Evolutionary conservation across 2,888 invertebrate genomes (phyloP), one percentile per base, ranked within the genome.

Genomic region (Ephialtes manifestator): DNA sequence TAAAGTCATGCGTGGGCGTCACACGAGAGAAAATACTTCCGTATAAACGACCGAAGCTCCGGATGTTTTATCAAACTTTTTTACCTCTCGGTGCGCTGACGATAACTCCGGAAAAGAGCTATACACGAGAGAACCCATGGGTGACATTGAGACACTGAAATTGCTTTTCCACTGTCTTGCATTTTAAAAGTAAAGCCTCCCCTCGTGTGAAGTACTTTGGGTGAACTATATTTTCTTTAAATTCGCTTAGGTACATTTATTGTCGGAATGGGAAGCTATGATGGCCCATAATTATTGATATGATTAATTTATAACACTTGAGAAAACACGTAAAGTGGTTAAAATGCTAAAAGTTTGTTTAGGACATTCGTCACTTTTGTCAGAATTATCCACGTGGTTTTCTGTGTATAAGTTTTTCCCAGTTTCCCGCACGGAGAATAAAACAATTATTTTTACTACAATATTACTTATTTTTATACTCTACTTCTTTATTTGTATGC

Each of bases 41-140:
- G 81, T 79, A 79, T 79, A 85, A 85, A 85, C 78, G 82, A 85
- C 70, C 31, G 65, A 75, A 75, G 79, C 75, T 79, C 28, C 67
- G 82, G 65, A 79, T 82, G 75, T 85, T 85, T 81, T 82, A 85
- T 85, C 75, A 85, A 85, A 78, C 74, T 81, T 81, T 35, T 78
- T 84, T 78, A 10, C 63, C 71, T 10, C 43, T 58, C 60, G 60
- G 58, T 20, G 28, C 72, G 67, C 72, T 60, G 68, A 53, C 46
- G 60, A 48, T 65, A 28, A 63, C 68, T 31, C 11, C 28, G 15
- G 31, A 48, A 15, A 55, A 76, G 39, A 39, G 48, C 53, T 24
- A 39, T 55, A 35, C 11, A 15, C 31, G 55, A 28, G 76, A 72
- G 51, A 77, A 68, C 43, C 65, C 48, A 65, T 71, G 67, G 70